Evolutionary conservation across 1,140 invertebrate species (phyloP).

Genomic region (Piezodorus guildinii): DNA sequence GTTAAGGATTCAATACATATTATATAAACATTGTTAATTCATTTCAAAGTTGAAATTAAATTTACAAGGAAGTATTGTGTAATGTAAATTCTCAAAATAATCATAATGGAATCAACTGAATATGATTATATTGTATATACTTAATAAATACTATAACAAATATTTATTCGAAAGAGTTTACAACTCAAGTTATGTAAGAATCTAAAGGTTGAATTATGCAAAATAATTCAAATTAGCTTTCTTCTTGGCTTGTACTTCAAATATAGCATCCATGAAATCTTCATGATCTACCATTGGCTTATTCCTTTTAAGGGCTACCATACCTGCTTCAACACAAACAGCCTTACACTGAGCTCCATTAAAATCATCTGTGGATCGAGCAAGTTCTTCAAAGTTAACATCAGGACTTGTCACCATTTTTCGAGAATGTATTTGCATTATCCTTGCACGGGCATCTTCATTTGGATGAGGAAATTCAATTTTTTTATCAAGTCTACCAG

Average conservation of each 20-base stretch:
- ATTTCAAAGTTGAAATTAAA: no score
- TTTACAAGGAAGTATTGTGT: no score
- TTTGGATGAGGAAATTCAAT: constrained; percentile 67
- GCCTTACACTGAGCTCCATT: constrained; percentile 68
- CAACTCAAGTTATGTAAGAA: no score
- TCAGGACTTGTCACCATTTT: constrained; percentile 63
- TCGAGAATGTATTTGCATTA: constrained; percentile 64
- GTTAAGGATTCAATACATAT: no score
- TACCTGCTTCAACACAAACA: constrained; percentile 64
- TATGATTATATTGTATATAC: no score
- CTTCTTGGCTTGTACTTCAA: constrained; percentile 23
- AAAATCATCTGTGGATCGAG: constrained; percentile 63
- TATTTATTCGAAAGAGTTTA: no score
- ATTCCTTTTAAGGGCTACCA: constrained; percentile 58
- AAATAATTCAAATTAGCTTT: no score
- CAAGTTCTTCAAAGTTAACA: constrained; percentile 61
- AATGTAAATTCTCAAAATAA: no score
- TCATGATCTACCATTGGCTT: constrained; percentile 55
- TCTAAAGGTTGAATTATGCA: no score
- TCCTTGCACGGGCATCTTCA: constrained; percentile 57
- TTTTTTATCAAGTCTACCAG: constrained; percentile 49
- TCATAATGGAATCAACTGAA: no score
- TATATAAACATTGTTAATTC: no score
- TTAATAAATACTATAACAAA: no score
- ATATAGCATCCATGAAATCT: constrained; percentile 66